A percentile compares a stretch with the other conserved stretches of the same genome.
These are phyloP conservation scores for Andrena fulva DNA, from an alignment of 2,888 invertebrate species.

Conservation along the genomic window DNA sequence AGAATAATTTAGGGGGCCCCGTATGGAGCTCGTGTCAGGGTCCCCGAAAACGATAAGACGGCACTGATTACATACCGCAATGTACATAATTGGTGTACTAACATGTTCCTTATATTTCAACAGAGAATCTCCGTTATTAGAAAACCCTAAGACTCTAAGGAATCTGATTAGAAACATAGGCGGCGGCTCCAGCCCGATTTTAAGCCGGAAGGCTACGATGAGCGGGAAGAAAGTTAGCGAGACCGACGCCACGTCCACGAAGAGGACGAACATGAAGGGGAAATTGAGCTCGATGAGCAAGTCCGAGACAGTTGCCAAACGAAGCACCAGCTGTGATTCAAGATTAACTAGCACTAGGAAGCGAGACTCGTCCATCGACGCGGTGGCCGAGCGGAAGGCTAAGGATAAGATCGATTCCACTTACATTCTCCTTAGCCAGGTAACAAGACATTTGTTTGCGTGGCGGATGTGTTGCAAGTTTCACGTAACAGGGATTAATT, in stretches of 20 bases:
- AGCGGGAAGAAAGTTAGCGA: conserved; percentile 76
- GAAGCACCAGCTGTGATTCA: conserved; percentile 84
- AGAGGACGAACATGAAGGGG: conserved; percentile 81
- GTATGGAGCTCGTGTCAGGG: no score
- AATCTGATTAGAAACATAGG: conserved; percentile 93
- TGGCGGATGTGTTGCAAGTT: conserved; percentile 6
- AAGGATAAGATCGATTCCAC: conserved; percentile 83
- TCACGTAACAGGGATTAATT: conserved; percentile 20
- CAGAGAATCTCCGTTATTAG: conserved; percentile 85
- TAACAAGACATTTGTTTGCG: conserved; percentile 50
- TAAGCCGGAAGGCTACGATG: conserved; percentile 88
- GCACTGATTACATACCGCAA: no score
- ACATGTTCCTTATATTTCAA: conserved; percentile 54
- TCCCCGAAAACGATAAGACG: no score
- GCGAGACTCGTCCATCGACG: conserved; percentile 83
- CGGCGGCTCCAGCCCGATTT: conserved; percentile 91
- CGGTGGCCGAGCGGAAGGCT: conserved; percentile 79
- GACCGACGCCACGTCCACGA: conserved; percentile 76
- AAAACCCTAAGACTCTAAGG: conserved; percentile 90
- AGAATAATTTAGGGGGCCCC: no score
- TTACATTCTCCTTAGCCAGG: conserved; percentile 83
- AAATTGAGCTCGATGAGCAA: conserved; percentile 81
- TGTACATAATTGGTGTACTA: background rate
- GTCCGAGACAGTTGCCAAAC: conserved; percentile 80
- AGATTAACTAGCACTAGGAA: conserved; percentile 81